Base-by-base conservation (phyloP, 2,113 vertebrate genomes). In the Axis porcinus region DNA sequence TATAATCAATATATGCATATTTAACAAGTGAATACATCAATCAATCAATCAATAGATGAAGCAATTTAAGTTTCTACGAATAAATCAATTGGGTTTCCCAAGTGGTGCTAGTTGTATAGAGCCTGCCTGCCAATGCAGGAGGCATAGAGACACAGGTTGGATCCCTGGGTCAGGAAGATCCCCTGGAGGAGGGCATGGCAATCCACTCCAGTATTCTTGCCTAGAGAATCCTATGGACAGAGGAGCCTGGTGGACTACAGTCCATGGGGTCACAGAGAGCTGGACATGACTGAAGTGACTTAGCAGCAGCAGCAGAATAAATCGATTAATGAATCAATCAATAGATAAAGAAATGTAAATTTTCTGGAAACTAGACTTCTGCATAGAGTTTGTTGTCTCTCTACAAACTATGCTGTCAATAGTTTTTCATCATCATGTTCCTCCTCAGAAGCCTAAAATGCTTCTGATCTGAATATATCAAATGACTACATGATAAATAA, bases 301-400 rank as follows among this genome's bases (percentile, higher is more conserved):
- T 70, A 40, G 67, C n/a, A 36, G n/a, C n/a, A 70, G 67, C 19
- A 70, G n/a, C 67, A 70, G 45, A 85, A 58, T 76, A 25, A 74
- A 86, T 60, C 16, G 36, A 76, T 76, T 36, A 92, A 52, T 52
- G 11, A 91, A 95, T 91, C 27, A 50, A 82, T 95, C 52, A 94
- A 70, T 83, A 86, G 54, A 86, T 90, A 30, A 55, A 84, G 25
- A 91, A 78, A 94, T 83, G n/a, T 78, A 6, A 86, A 83, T 91
- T 90, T 96, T 93, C n/a, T 93, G 30, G 47, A 93, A 97, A 89
- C 15, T 25, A 92, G 45, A 36, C 30, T 36, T 83, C 54, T 90
- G 9, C 7, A 33, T 57, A 74, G 10, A 40, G 17, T 54, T 78
- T 86, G 67, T 28, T 40, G 11, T 21, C 43, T 10, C 5, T 84